Percentiles rank a stretch among this genome's conserved stretches.
Evolutionary conservation across 2,113 vertebrate genomes (phyloP).

Genomic region (Noctilio leporinus): DNA sequence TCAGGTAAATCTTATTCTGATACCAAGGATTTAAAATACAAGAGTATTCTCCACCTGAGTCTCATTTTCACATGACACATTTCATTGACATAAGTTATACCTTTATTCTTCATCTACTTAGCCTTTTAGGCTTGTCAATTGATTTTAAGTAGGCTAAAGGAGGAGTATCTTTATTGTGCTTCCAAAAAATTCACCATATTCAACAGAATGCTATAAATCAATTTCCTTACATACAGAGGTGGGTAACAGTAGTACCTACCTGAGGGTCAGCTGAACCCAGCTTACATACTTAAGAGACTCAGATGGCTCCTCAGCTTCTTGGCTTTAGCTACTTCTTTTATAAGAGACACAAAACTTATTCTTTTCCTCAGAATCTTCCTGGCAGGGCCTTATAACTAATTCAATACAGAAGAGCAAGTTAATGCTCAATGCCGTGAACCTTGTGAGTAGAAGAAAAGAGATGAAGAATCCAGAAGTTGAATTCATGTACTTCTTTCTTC

Average conservation of each 20-base stretch:
- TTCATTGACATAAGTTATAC: not conserved
- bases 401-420: not conserved
- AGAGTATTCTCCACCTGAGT: not conserved
- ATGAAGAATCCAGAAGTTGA: not conserved
- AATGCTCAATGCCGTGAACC: not conserved
- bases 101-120: not conserved
- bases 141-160: not conserved
- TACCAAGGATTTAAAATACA: not conserved
- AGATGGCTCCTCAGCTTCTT: not conserved
- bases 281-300: not conserved
- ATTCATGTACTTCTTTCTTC: not conserved
- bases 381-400: not conserved
- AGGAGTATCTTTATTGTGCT: not conserved
- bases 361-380: not conserved
- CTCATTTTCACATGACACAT: not conserved
- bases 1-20: not conserved
- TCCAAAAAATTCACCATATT: not conserved
- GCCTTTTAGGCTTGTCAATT: not conserved
- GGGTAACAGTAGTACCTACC: no score
- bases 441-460: not conserved
- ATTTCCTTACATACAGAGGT: not conserved
- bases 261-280: accelerated
- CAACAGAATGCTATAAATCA: not conserved
- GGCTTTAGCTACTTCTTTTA: not conserved
- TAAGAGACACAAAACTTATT: not conserved